These are phyloP conservation scores for Thaumetopoea pityocampa DNA, from an alignment of 1,140 invertebrate genomes.

Conservation along the genomic window DNA sequence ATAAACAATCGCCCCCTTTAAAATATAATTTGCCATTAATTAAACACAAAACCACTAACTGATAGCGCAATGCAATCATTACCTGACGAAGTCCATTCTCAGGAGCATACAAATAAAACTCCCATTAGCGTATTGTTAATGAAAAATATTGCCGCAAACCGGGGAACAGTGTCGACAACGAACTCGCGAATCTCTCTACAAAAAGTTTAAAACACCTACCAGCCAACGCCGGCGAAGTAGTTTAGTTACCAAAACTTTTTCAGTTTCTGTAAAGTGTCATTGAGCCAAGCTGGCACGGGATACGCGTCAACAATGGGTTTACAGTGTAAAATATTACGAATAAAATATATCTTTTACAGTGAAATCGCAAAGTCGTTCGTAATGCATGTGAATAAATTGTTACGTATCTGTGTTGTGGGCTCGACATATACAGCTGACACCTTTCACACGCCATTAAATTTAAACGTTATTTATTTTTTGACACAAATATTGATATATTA, in stretches of 20 bases:
- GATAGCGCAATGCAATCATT: too few relatives aligned
- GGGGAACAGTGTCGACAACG: conserved; percentile 2
- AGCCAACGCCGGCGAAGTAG: conserved; percentile 12
- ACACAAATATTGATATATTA: too few relatives aligned
- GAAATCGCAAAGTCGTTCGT: conserved; percentile 10
- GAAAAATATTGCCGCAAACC: neutral
- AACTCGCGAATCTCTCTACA: conserved; percentile 11
- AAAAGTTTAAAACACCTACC: conserved; percentile 16
- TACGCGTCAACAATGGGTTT: conserved; percentile 21
- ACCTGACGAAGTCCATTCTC: too few relatives aligned
- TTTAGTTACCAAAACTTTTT: conserved; percentile 31
- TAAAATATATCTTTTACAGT: conserved; percentile 16
- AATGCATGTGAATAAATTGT: conserved; percentile 13
- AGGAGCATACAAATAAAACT: too few relatives aligned
- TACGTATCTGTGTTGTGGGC: conserved; percentile 1
- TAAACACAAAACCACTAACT: too few relatives aligned
- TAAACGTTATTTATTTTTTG: too few relatives aligned
- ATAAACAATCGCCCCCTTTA: too few relatives aligned
- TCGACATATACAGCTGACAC: too few relatives aligned
- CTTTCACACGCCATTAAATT: too few relatives aligned
- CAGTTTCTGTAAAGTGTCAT: conserved; percentile 31
- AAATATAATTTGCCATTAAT: too few relatives aligned
- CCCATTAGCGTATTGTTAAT: too few relatives aligned
- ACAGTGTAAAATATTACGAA: conserved; percentile 23
- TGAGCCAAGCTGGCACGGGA: conserved; percentile 29